A percentile compares a stretch with the other conserved stretches of the same genome.
Evolutionary conservation across 2,888 invertebrate species (phyloP).

Genomic region (Frankliniella intonsa): DNA sequence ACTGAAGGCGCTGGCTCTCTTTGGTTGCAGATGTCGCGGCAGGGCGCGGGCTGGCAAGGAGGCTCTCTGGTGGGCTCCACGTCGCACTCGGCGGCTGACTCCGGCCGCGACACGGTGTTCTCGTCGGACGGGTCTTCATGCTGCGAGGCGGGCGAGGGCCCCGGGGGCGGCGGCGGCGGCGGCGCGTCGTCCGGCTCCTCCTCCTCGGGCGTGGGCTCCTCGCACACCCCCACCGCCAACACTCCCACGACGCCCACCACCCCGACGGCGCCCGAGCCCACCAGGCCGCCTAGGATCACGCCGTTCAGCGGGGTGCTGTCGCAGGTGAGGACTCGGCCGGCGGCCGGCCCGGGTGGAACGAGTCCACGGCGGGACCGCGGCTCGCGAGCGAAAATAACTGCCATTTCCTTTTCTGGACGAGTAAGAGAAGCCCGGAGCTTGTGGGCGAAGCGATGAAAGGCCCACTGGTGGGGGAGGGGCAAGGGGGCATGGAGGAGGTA

Average conservation of each 20-base stretch:
- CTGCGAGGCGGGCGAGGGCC: background rate
- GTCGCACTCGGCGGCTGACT: background rate
- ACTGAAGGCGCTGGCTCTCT: background rate
- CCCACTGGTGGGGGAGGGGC: too few relatives aligned
- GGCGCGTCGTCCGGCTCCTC: background rate
- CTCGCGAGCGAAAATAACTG: too few relatives aligned
- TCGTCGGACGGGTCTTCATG: constrained; percentile 1
- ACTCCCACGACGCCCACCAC: constrained; percentile 1
- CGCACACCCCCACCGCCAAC: constrained; percentile 11
- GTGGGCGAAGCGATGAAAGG: too few relatives aligned
- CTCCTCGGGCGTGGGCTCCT: background rate
- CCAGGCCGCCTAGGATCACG: constrained; percentile 12
- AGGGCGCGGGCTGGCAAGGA: background rate
- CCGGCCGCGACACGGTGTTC: constrained; percentile 7
- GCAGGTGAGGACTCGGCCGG: background rate
- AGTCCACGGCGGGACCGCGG: too few relatives aligned
- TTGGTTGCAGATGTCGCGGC: constrained; percentile 9
- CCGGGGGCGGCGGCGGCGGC: background rate
- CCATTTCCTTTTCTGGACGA: too few relatives aligned
- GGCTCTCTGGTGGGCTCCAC: background rate
- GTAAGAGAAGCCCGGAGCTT: too few relatives aligned
- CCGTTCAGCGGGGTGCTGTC: constrained; percentile 15
- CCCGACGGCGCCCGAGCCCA: constrained; percentile 1
- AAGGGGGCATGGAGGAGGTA: too few relatives aligned
- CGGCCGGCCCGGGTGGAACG: too few relatives aligned